These are phyloP conservation scores for Thalassoma bifasciatum DNA, from an alignment of 2,113 vertebrate genomes.

Conservation along the genomic window DNA sequence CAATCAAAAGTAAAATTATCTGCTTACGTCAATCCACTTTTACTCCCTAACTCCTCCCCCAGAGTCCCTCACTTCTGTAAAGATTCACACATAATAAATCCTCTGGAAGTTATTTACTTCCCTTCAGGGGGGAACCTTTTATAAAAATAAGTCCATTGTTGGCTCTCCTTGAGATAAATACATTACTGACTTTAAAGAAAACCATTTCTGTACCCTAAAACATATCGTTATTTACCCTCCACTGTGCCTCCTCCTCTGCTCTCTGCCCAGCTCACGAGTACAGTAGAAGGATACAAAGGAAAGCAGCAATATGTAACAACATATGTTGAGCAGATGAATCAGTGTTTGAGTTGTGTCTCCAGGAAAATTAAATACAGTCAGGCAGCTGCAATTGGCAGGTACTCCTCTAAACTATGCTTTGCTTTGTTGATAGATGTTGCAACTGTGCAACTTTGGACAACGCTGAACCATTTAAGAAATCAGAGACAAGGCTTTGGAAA, in stretches of 20 bases:
- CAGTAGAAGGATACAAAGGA: slow-evolving; percentile 33
- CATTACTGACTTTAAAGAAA: slow-evolving; percentile 22
- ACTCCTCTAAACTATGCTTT: slow-evolving; percentile 15
- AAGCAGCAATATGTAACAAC: slow-evolving; percentile 51
- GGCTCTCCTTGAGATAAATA: slow-evolving; percentile 15
- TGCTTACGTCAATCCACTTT: slow-evolving; percentile 28
- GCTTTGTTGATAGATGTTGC: slow-evolving; percentile 48
- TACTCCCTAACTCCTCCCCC: slow-evolving; percentile 8
- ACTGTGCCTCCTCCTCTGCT: slow-evolving; percentile 1
- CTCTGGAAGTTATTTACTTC: slow-evolving; percentile 50
- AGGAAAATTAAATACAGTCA: slow-evolving; percentile 61
- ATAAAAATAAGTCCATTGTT: slow-evolving; percentile 31
- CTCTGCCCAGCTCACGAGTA: slow-evolving; percentile 22
- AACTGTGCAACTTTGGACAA: not conserved
- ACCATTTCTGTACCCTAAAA: not conserved
- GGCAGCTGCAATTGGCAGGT: slow-evolving; percentile 42
- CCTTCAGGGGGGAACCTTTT: slow-evolving; percentile 22
- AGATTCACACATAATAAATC: slow-evolving; percentile 24
- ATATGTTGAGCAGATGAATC: slow-evolving; percentile 74
- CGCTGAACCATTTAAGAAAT: slow-evolving; percentile 2
- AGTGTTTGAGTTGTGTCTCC: slow-evolving; percentile 54
- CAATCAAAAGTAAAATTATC: slow-evolving; percentile 52
- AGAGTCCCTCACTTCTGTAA: slow-evolving; percentile 22
- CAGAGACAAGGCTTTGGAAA: not conserved
- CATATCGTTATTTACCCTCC: not conserved